Percentiles rank a stretch among this genome's conserved stretches.
phyloP scores from a whole-genome alignment of 2,113 vertebrate species.

The Syngnathoides biaculeatus region DNA sequence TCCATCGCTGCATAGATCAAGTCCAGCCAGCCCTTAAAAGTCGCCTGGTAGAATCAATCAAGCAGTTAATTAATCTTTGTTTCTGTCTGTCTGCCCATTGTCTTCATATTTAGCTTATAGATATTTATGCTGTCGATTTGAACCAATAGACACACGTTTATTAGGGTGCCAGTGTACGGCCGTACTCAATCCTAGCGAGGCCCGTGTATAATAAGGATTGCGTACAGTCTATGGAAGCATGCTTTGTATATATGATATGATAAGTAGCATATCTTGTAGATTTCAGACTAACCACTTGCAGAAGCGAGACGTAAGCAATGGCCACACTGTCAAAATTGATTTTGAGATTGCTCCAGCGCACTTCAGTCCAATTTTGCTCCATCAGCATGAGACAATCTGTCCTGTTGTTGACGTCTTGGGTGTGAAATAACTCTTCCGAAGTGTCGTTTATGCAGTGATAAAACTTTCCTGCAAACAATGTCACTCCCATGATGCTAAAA shows the following conservation, averaged over 20 bases:
- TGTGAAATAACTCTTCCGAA: conserved; percentile 57
- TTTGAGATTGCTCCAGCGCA: conserved; percentile 87
- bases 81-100: background rate
- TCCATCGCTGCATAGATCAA: conserved; percentile 95
- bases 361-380: conserved; percentile 26
- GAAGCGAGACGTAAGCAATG: conserved; percentile 89
- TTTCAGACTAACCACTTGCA: conserved; percentile 87
- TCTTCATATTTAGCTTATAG: too few species aligned
- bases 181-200: too few species aligned
- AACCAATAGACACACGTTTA: background rate
- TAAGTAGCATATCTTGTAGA: background rate
- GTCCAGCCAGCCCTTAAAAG: conserved; percentile 98
- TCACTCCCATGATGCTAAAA: conserved; percentile 98
- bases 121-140: background rate
- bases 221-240: too few species aligned
- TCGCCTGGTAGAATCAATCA: conserved; percentile 76
- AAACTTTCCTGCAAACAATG: conserved; percentile 93
- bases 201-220: too few species aligned
- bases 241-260: background rate
- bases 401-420: conserved; percentile 77
- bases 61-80: background rate
- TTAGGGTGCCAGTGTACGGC: background rate
- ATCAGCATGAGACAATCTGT: conserved; percentile 76
- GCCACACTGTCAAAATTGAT: conserved; percentile 94
- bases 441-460: conserved; percentile 86